Evolutionary conservation across 2,113 vertebrate species (phyloP).

Genomic region (Chlamydotis undulata): DNA sequence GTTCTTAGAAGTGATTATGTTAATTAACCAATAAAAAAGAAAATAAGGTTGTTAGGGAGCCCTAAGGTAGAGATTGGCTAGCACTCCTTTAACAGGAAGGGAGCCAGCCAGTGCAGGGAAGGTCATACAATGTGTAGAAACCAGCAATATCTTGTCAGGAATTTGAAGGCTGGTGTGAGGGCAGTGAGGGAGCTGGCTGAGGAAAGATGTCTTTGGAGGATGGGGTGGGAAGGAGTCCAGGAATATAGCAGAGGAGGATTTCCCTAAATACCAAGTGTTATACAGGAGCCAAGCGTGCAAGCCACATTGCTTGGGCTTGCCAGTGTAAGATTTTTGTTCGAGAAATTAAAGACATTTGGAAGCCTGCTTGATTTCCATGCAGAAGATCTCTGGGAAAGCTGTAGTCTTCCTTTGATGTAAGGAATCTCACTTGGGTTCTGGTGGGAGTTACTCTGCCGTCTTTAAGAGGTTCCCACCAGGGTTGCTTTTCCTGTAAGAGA

Average conservation of each 20-base stretch:
- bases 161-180: background rate
- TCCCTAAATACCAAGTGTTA: background rate
- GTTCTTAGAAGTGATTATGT: background rate
- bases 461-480: background rate
- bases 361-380: background rate
- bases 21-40: conserved; percentile 4
- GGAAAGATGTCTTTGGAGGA: background rate
- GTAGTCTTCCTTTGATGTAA: background rate
- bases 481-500: background rate
- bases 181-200: background rate
- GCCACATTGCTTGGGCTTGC: background rate
- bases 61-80: background rate
- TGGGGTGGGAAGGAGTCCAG: background rate
- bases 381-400: background rate
- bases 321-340: background rate
- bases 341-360: background rate
- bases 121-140: background rate
- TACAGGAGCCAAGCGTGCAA: background rate
- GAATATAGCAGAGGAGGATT: background rate
- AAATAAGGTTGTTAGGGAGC: background rate
- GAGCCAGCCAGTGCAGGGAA: background rate
- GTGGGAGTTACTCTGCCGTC: background rate
- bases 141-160: background rate
- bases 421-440: background rate
- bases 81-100: background rate